Conservation (phyloP, 1,140 invertebrate genomes). For the Drosophila kurseongensis region DNA sequence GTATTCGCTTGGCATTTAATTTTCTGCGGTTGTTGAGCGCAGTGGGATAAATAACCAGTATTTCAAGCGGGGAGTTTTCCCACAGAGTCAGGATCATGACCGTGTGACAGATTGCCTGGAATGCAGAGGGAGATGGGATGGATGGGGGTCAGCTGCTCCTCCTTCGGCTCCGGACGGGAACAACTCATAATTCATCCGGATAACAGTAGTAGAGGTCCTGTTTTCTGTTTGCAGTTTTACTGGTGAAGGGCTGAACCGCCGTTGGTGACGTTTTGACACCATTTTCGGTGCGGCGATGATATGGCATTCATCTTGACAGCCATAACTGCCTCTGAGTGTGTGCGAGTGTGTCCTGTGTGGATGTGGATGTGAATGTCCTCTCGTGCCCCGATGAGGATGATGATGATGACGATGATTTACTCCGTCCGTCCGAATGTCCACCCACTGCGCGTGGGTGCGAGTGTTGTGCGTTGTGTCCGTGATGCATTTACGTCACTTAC, state of each 20-base stretch:
- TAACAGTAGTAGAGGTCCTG: slow-evolving; percentile 57
- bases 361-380: slow-evolving; percentile 24
- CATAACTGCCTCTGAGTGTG: slow-evolving; percentile 69
- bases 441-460: slow-evolving; percentile 17
- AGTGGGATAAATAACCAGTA: slow-evolving; percentile 43
- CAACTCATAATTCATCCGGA: slow-evolving; percentile 77
- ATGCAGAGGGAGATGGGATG: slow-evolving; percentile 5
- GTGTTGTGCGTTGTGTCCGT: slow-evolving; percentile 64
- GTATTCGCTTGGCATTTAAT: slow-evolving; percentile 72
- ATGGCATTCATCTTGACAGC: slow-evolving; percentile 83
- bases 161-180: slow-evolving; percentile 29
- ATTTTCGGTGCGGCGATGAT: slow-evolving; percentile 82
- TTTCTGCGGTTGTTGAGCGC: slow-evolving; percentile 38
- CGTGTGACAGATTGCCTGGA: slow-evolving; percentile 55
- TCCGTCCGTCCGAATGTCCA: slow-evolving; percentile 39
- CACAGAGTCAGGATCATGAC: slow-evolving; percentile 10
- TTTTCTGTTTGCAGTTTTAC: slow-evolving; percentile 55
- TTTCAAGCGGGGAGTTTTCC: slow-evolving; percentile 32
- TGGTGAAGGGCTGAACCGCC: slow-evolving; percentile 47
- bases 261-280: slow-evolving; percentile 81
- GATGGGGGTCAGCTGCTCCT: slow-evolving; percentile 18
- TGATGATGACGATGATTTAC: slow-evolving; percentile 51
- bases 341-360: slow-evolving; percentile 15
- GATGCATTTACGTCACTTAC: slow-evolving; percentile 82
- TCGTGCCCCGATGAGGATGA: slow-evolving; percentile 46